Percentiles rank a stretch among this genome's conserved stretches.
phyloP scores from a whole-genome alignment of 2,888 invertebrate species.

The Yponomeuta evonymella region DNA sequence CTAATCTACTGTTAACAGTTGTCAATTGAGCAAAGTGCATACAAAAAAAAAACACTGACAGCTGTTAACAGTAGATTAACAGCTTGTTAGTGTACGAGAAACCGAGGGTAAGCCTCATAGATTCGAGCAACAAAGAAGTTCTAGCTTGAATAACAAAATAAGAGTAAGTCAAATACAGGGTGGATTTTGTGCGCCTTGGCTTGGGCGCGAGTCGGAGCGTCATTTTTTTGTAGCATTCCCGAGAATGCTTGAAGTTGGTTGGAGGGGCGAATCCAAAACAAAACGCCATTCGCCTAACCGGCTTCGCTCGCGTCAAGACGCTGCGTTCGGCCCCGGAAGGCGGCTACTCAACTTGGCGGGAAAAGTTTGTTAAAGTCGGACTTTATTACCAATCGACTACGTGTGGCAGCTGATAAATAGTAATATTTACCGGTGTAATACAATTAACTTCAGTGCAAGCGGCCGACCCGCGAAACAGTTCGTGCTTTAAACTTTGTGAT shows the following conservation, averaged over 20 bases:
- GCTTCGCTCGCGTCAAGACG: slow-evolving; percentile 63
- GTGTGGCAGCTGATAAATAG: no score
- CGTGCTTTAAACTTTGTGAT: slow-evolving; percentile 36
- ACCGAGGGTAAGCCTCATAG: neutral
- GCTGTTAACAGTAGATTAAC: no score
- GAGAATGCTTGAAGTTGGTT: slow-evolving; percentile 6
- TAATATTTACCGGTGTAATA: neutral
- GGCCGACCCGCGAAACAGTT: slow-evolving; percentile 20
- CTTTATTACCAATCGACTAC: neutral
- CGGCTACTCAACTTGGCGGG: slow-evolving; percentile 47
- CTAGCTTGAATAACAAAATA: slow-evolving; percentile 5
- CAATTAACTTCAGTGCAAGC: slow-evolving; percentile 19
- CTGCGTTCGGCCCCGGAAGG: slow-evolving; percentile 22
- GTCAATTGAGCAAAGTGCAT: no score
- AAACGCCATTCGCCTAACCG: slow-evolving; percentile 59
- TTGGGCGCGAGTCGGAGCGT: slow-evolving; percentile 2
- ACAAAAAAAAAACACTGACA: no score
- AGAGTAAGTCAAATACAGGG: slow-evolving; percentile 1
- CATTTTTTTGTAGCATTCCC: slow-evolving; percentile 10
- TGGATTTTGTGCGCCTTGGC: slow-evolving; percentile 5
- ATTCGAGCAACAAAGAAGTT: neutral
- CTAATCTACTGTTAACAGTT: no score
- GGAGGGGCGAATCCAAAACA: slow-evolving; percentile 49
- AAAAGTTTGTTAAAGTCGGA: slow-evolving; percentile 32
- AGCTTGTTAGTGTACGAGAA: no score